Evolutionary conservation across 2,113 vertebrate species (phyloP), one percentile per base, ranked within the genome.

Genomic region (Urocynchramus pylzowi): DNA sequence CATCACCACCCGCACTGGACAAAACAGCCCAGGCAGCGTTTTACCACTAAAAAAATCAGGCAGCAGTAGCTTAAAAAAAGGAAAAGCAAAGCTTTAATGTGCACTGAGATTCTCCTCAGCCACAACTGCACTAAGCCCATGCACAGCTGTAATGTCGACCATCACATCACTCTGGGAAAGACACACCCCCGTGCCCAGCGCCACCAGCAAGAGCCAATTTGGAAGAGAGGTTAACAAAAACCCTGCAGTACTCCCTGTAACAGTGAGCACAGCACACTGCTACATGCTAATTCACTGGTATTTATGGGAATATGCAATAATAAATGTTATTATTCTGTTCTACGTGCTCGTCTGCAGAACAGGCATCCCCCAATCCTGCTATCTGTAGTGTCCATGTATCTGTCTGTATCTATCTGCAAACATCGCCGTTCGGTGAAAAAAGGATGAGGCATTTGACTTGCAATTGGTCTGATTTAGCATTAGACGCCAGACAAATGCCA

Each of bases 331-430:
- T 56, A 22, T 22, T 75, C 35, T 59, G 19, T 10, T 45, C 4
- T 56, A 30, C 3, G 9, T 21, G 44, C 24, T 78, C 20, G 14
- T 0, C 41, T 9, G 64, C 42, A 47, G n/a, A 41, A 10, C 87
- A 87, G 41, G 15, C 24, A 42, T 7, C 18, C 76, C 63, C 63
- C 50, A 33, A 16, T 1, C 27, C 53, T n/a, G 75, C 47, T 50
- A 6, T 39, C 37, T 3, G 1, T 2, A 2, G 21, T 11, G 57
- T 1, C 63, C 39, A 7, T 5, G 2, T 1, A 6, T 41, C 31
- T 17, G 54, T 2, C 45, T 12, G 21, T 2, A 3, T 5, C 28
- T 16, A 2, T 3, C 50, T 17, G 71, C 89, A 42, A 4, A 65
- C 22, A 33, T 44, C 39, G 44, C 53, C 35, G 20, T 10, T 63